Evolutionary conservation across 64 coral and sea anemone species (phyloP), one percentile per base, ranked within the genome.

Genomic region (Catalaphyllia jardinei): DNA sequence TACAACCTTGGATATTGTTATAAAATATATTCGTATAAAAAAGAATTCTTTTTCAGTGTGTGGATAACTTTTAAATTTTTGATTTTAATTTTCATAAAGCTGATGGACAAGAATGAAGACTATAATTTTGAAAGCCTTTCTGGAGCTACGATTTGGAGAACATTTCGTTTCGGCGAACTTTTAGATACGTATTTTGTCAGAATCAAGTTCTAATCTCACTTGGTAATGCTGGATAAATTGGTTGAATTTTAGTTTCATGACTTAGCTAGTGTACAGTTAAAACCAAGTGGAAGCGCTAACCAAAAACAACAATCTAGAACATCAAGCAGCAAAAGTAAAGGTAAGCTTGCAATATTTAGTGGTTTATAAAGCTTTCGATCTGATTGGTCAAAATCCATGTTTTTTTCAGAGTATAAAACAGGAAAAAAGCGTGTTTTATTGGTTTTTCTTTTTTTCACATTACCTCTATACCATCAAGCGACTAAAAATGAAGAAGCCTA

Each of bases 21-120:
- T 35, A 35, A 35, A 35, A 35, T 35, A 35, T 35, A 35, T 35
- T 35, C 33, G 1, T 35, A 35, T 35, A 35, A 3, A 46, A 3
- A 57, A 57, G 54, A 57, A 12, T 14, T 57, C 15, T 57, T 13
- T 12, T 57, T 57, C 54, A 57, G 10, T 17, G 78, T 60, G 15
- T 29, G 24, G 51, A 52, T 63, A 15, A 31, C n/a, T 72, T 1
- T 55, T 31, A 27, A 51, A 25, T 51, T 30, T 24, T 4, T 4
- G 42, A 55, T 69, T 54, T 67, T 72, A 49, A 29, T 71, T 28
- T 29, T 27, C 73, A 35, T 31, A 49, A 96, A 91, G 76, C 82
- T 96, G 52, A 87, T 96, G 65, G 87, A 93, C 11, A 93, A 78
- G 67, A 96, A 93, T 25, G 75, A 90, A 82, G 91, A 93, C 6